phyloP scores from a whole-genome alignment of 2,888 invertebrate genomes.

The Dynastes hyllus region DNA sequence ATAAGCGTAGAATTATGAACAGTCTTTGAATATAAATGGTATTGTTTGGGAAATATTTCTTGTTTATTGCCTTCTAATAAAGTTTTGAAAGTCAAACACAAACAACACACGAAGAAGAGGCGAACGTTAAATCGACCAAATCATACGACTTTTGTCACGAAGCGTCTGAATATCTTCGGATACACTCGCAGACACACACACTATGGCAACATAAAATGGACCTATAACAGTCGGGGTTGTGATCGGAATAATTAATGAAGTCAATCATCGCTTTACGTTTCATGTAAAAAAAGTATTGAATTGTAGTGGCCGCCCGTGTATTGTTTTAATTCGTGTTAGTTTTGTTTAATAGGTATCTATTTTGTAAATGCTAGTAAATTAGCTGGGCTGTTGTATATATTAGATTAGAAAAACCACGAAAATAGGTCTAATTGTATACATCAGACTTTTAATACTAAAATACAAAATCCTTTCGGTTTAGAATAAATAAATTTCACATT shows the following conservation, averaged over 20 bases:
- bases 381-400: too few species aligned
- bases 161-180: conserved; percentile 8
- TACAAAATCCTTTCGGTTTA: too few species aligned
- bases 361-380: too few species aligned
- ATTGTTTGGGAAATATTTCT: conserved; percentile 33
- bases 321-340: too few species aligned
- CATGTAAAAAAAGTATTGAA: conserved; percentile 11
- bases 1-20: conserved; percentile 44
- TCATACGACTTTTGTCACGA: conserved; percentile 35
- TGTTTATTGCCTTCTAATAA: conserved; percentile 45
- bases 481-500: too few species aligned
- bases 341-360: too few species aligned
- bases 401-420: too few species aligned
- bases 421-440: too few species aligned
- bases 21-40: conserved; percentile 40
- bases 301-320: not conserved
- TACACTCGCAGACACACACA: not conserved
- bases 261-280: conserved; percentile 28
- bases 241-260: conserved; percentile 40
- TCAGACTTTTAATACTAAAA: too few species aligned
- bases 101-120: conserved; percentile 29
- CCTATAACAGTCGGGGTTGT: conserved; percentile 28
- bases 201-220: conserved; percentile 12
- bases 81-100: conserved; percentile 39
- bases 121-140: conserved; percentile 41